Evolutionary conservation across 2,113 vertebrate species (phyloP).

Genomic region (Coracopsis vasa): DNA sequence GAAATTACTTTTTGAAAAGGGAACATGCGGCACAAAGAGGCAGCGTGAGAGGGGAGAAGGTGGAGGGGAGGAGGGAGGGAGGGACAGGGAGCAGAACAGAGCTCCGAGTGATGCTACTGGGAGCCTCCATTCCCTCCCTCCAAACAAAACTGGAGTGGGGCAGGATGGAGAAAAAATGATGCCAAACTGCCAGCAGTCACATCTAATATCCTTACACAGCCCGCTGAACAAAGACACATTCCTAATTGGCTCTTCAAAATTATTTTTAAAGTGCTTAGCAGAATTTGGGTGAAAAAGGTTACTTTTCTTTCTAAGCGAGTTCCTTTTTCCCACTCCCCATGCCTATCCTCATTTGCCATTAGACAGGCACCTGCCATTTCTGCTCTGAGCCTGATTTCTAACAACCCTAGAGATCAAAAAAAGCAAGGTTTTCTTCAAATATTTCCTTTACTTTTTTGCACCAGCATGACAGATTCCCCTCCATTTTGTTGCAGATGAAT

Average conservation of each 20-base stretch:
- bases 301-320: not conserved
- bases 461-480: not conserved
- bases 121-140: conserved; percentile 20
- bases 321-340: not conserved
- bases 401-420: not conserved
- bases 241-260: not conserved
- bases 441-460: not conserved
- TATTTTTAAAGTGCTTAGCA: not conserved
- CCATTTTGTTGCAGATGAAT: not conserved
- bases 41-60: not conserved
- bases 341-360: not conserved
- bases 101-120: not conserved
- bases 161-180: not conserved
- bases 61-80: not conserved
- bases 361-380: not conserved
- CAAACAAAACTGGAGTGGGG: conserved; percentile 8
- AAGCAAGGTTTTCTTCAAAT: not conserved
- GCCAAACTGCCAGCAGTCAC: not conserved
- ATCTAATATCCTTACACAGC: not conserved
- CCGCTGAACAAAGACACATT: not conserved
- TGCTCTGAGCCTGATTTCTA: not conserved
- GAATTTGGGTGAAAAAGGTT: not conserved
- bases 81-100: not conserved
- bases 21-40: conserved; percentile 32
- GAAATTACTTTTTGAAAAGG: conserved; percentile 79